Percentiles rank a stretch among this genome's conserved stretches.
phyloP scores from a whole-genome alignment of 2,113 vertebrate genomes.

The Melanostigma gelatinosum region DNA sequence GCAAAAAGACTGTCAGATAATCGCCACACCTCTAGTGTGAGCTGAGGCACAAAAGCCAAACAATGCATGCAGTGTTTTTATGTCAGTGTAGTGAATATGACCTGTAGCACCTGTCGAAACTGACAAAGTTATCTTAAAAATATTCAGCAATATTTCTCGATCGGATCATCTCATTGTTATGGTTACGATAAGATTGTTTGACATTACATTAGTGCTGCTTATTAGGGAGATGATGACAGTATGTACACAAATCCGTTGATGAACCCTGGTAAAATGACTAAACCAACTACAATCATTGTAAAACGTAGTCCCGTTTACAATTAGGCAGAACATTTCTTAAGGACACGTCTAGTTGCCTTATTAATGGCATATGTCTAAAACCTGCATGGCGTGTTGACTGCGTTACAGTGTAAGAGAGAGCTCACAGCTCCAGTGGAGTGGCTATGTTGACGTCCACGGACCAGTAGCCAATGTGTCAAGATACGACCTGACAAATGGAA shows the following conservation, averaged over 20 bases:
- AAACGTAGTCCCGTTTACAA: conserved; percentile 4
- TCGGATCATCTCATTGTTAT: conserved; percentile 39
- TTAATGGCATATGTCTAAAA: background rate
- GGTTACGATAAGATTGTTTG: conserved; percentile 42
- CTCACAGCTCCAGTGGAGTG: background rate
- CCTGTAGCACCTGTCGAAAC: background rate
- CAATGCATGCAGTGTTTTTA: background rate
- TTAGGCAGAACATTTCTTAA: background rate
- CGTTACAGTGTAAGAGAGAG: conserved; percentile 32
- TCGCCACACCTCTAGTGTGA: background rate
- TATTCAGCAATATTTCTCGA: conserved; percentile 4
- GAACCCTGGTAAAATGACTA: conserved; percentile 25
- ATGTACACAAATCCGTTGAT: conserved; percentile 15
- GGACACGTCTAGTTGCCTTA: background rate
- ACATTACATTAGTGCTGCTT: conserved; percentile 47
- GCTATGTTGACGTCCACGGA: conserved; percentile 25
- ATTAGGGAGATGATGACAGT: conserved; percentile 46
- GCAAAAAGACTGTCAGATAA: background rate
- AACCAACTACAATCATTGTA: conserved; percentile 13
- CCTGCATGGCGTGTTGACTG: conserved; percentile 20
- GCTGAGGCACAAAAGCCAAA: background rate
- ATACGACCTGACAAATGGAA: conserved; percentile 28
- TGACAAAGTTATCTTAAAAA: conserved; percentile 7
- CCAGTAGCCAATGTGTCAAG: conserved; percentile 11
- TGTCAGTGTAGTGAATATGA: background rate